Evolutionary conservation across 2,888 invertebrate genomes (phyloP).

Genomic region (Lottia scabra): DNA sequence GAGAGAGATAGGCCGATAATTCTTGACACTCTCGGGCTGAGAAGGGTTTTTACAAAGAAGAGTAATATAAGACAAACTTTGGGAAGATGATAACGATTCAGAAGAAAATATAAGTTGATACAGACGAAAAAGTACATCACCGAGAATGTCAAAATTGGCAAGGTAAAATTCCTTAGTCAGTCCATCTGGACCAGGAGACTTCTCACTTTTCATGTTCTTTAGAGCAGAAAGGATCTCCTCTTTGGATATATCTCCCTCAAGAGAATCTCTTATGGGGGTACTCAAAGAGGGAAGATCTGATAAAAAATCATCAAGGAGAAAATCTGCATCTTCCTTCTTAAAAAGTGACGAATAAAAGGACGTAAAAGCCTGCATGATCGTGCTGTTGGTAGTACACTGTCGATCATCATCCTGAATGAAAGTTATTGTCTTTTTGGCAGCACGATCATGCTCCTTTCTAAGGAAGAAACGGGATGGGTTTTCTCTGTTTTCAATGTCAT

Average conservation of each 20-base stretch:
- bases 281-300: constrained; percentile 5
- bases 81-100: constrained; percentile 18
- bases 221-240: constrained; percentile 10
- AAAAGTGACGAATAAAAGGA: constrained; percentile 8
- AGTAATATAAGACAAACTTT: constrained; percentile 23
- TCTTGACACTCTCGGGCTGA: constrained; percentile 28
- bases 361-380: constrained; percentile 1
- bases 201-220: constrained; percentile 24
- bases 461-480: too few relatives aligned
- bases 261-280: not conserved
- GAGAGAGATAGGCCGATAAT: constrained; percentile 39
- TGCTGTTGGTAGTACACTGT: not conserved
- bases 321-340: constrained; percentile 13
- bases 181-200: constrained; percentile 37
- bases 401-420: not conserved
- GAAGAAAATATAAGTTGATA: constrained; percentile 22
- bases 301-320: constrained; percentile 8
- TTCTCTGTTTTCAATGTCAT: too few relatives aligned
- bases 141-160: constrained; percentile 23
- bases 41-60: constrained; percentile 36
- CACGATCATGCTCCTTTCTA: too few relatives aligned
- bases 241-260: constrained; percentile 8
- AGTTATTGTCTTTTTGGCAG: not conserved
- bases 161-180: constrained; percentile 33
- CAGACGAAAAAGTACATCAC: constrained; percentile 17